phyloP scores from a whole-genome alignment of 2,888 invertebrate species.

The Lutraria lutraria region DNA sequence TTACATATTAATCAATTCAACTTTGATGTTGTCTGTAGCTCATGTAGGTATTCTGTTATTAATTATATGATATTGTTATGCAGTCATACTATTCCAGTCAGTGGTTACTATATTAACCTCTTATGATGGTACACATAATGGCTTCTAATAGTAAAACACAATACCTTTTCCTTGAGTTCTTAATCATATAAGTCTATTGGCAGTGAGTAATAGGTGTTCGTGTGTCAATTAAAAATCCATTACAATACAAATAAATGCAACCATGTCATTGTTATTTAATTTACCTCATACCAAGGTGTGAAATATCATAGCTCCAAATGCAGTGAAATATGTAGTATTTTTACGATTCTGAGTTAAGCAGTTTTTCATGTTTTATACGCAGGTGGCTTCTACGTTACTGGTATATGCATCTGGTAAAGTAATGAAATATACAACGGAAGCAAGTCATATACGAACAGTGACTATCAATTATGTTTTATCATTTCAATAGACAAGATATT shows the following conservation, averaged over 20 bases:
- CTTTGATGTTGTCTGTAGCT: too few species aligned
- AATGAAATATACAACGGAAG: constrained; percentile 30
- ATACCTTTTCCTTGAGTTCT: background rate
- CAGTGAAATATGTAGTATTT: constrained; percentile 27
- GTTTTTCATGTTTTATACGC: constrained; percentile 22
- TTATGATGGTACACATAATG: background rate
- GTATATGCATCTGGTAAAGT: constrained; percentile 13
- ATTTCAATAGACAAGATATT: constrained; percentile 25
- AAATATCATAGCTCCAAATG: constrained; percentile 26
- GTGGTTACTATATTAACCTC: too few species aligned
- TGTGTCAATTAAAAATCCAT: constrained; percentile 1
- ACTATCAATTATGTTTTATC: constrained; percentile 16
- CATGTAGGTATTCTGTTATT: too few species aligned
- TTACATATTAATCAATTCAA: too few species aligned
- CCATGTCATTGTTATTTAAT: constrained; percentile 30
- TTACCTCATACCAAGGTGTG: constrained; percentile 24
- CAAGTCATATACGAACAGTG: constrained; percentile 14
- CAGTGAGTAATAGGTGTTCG: background rate
- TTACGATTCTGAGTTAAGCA: background rate
- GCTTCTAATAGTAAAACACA: background rate
- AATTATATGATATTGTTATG: too few species aligned
- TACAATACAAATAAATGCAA: constrained; percentile 21
- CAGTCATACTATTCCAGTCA: too few species aligned
- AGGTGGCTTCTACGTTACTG: constrained; percentile 9
- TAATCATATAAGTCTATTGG: constrained; percentile 9